These are phyloP conservation scores for Trichoplusia ni DNA, from an alignment of 1,140 invertebrate species.

Conservation along the genomic window DNA sequence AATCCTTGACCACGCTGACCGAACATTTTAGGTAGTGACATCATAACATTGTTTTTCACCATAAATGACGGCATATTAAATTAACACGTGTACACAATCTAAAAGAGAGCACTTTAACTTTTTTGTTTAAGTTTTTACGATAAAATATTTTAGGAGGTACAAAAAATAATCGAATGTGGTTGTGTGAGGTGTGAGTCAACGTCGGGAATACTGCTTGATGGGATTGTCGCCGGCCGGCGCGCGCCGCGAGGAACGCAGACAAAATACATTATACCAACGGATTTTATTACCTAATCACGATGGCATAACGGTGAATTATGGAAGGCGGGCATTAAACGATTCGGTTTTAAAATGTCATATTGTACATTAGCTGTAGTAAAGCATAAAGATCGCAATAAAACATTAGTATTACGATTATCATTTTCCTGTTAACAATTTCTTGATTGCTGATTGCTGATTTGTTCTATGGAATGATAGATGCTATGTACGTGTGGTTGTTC, in stretches of 20 bases:
- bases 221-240: no score
- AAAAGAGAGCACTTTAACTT: conserved; percentile 64
- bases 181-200: conserved; percentile 15
- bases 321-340: background rate
- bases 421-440: background rate
- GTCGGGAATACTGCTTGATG: conserved; percentile 17
- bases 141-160: conserved; percentile 10
- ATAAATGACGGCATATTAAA: conserved; percentile 52
- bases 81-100: conserved; percentile 60
- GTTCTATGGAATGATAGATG: no score
- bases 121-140: conserved; percentile 47
- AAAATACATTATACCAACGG: conserved; percentile 11
- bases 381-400: background rate
- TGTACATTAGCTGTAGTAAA: background rate
- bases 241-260: background rate
- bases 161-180: conserved; percentile 32
- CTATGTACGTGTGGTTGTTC: no score
- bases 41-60: conserved; percentile 63
- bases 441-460: no score
- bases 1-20: conserved; percentile 46
- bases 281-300: conserved; percentile 17
- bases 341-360: background rate
- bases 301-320: background rate
- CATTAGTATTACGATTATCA: background rate
- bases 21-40: conserved; percentile 60